Evolutionary conservation across 2,113 vertebrate species (phyloP).

Genomic region (Mustelus asterias): DNA sequence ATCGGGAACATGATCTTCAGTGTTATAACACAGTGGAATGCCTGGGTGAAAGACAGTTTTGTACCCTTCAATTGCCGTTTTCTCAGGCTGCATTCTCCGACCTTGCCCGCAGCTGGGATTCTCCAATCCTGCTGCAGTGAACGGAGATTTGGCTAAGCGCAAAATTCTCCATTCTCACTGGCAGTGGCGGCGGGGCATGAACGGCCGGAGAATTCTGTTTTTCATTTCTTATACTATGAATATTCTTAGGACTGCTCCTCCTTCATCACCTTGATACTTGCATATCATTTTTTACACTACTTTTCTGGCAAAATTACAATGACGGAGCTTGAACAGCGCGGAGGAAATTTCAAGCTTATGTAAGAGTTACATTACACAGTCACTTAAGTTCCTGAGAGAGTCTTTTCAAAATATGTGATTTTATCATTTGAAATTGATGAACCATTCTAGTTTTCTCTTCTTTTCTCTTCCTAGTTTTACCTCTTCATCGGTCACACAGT

Average conservation of each 20-base stretch:
- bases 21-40: neutral
- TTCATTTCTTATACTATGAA: no score
- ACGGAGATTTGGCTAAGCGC: no score
- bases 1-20: neutral
- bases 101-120: no score
- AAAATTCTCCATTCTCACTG: no score
- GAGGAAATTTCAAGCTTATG: neutral
- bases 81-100: no score
- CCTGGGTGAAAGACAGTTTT: neutral
- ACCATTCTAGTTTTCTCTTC: slow-evolving; percentile 23
- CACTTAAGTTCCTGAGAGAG: neutral
- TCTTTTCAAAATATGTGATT: neutral
- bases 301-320: neutral
- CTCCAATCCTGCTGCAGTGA: no score
- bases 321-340: neutral
- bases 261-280: no score
- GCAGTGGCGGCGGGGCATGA: no score
- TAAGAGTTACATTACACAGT: no score
- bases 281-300: neutral
- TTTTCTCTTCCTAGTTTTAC: slow-evolving; percentile 57
- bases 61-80: neutral
- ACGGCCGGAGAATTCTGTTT: no score
- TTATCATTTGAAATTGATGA: neutral
- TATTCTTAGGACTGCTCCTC: no score
- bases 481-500: slow-evolving; percentile 65